Conservation (phyloP, 2,888 invertebrate species). For the Charanyca ferruginea region DNA sequence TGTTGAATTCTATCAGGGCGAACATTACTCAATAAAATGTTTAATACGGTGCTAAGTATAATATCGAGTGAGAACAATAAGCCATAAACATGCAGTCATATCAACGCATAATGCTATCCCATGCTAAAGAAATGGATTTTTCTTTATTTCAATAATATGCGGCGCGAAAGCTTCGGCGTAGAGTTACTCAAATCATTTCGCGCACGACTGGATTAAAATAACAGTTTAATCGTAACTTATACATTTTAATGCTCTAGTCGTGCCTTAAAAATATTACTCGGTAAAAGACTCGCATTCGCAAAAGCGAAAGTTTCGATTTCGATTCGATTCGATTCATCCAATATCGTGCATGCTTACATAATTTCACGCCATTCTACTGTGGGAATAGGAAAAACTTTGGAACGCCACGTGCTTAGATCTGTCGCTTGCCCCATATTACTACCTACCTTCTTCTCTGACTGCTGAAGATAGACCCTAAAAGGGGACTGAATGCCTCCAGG, state of each 20-base stretch:
- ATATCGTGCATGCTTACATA: slow-evolving; percentile 56
- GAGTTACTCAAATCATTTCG: slow-evolving; percentile 74
- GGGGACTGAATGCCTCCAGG: slow-evolving; percentile 17
- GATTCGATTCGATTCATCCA: slow-evolving; percentile 60
- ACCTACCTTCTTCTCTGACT: background rate
- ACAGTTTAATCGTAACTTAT: slow-evolving; percentile 63
- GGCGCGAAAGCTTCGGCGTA: slow-evolving; percentile 63
- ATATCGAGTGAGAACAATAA: slow-evolving; percentile 85
- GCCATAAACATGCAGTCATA: slow-evolving; percentile 86
- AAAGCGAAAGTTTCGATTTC: slow-evolving; percentile 60
- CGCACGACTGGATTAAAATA: slow-evolving; percentile 68
- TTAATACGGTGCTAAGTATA: slow-evolving; percentile 83
- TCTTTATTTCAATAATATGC: slow-evolving; percentile 83
- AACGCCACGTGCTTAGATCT: slow-evolving; percentile 3
- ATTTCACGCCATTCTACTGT: slow-evolving; percentile 53
- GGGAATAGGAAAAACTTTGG: slow-evolving; percentile 14
- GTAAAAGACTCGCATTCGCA: slow-evolving; percentile 42
- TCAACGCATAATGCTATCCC: slow-evolving; percentile 84
- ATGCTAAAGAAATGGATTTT: slow-evolving; percentile 75
- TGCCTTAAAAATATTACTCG: slow-evolving; percentile 59
- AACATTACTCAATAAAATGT: slow-evolving; percentile 79
- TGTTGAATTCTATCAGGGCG: slow-evolving; percentile 77
- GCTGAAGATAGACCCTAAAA: slow-evolving; percentile 7
- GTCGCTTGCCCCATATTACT: slow-evolving; percentile 26
- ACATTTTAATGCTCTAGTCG: slow-evolving; percentile 64